Evolutionary conservation across 2,797 vertebrate genomes (phyloP).

Genomic region (Chelonia mydas): DNA sequence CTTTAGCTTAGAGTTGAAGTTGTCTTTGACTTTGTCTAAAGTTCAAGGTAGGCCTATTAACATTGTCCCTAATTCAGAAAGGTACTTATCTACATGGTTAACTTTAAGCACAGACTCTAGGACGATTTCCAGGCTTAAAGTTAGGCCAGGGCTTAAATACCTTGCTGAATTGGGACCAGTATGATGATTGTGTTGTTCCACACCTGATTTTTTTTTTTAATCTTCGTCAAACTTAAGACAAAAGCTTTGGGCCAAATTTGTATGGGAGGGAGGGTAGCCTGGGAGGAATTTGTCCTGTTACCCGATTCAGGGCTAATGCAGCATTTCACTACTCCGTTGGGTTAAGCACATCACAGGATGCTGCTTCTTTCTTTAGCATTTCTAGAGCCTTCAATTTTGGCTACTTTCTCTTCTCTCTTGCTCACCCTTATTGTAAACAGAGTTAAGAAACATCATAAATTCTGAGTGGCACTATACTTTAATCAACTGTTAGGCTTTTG

Average conservation of each 20-base stretch:
- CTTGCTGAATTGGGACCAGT: not conserved
- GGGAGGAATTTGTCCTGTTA: not conserved
- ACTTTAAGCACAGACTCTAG: not conserved
- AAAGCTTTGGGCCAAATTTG: not conserved
- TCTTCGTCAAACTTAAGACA: not conserved
- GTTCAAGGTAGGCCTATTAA: not conserved
- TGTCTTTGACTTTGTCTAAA: not conserved
- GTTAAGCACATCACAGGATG: not conserved
- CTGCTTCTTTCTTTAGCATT: not conserved
- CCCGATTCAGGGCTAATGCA: not conserved
- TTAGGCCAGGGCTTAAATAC: not conserved
- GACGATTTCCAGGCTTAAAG: not conserved
- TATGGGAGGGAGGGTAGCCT: not conserved
- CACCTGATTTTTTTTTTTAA: not conserved
- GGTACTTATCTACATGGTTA: not conserved
- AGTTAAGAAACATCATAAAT: not conserved
- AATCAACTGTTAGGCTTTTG: not conserved
- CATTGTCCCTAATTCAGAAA: not conserved
- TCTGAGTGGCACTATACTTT: not conserved
- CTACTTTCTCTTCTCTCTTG: not conserved
- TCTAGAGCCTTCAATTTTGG: slow-evolving; percentile 3
- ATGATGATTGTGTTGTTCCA: not conserved
- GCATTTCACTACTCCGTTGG: not conserved
- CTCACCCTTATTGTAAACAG: not conserved
- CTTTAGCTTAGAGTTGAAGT: not conserved